phyloP scores from a whole-genome alignment of 2,113 vertebrate species.

The Colius striatus region DNA sequence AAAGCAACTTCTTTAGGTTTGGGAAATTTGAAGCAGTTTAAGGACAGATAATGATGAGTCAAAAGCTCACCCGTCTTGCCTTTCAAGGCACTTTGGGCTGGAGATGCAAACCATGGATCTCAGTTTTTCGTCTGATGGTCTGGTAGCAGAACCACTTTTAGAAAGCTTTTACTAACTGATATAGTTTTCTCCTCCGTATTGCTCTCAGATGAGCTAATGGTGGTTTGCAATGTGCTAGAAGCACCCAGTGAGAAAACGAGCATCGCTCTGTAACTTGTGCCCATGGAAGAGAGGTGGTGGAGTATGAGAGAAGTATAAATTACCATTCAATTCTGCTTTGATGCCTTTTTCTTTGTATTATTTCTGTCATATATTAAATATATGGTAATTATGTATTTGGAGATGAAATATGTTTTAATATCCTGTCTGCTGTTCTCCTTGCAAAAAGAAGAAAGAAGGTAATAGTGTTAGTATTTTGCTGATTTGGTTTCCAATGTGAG shows the following conservation, averaged over 20 bases:
- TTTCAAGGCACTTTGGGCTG: neutral
- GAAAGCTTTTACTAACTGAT: neutral
- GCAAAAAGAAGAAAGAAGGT: neutral
- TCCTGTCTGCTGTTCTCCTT: constrained; percentile 31
- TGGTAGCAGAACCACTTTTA: neutral
- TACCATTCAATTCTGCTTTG: constrained; percentile 16
- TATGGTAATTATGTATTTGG: constrained; percentile 5
- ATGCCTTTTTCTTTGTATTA: constrained; percentile 1
- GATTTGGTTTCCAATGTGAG: neutral
- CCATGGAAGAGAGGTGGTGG: neutral
- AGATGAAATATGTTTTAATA: constrained; percentile 49
- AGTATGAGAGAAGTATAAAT: neutral
- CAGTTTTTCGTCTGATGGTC: neutral
- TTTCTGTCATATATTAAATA: constrained; percentile 4
- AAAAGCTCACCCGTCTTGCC: neutral
- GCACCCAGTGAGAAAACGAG: neutral
- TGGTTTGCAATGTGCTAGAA: neutral
- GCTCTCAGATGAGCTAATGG: neutral
- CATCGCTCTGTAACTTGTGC: accelerated
- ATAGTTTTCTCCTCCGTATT: neutral
- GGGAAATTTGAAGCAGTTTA: neutral
- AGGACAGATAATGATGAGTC: neutral
- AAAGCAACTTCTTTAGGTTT: neutral
- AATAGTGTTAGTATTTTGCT: neutral
- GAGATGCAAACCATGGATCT: neutral